Evolutionary conservation across 2,888 invertebrate genomes (phyloP).

Genomic region (Ernsta delagoae): DNA sequence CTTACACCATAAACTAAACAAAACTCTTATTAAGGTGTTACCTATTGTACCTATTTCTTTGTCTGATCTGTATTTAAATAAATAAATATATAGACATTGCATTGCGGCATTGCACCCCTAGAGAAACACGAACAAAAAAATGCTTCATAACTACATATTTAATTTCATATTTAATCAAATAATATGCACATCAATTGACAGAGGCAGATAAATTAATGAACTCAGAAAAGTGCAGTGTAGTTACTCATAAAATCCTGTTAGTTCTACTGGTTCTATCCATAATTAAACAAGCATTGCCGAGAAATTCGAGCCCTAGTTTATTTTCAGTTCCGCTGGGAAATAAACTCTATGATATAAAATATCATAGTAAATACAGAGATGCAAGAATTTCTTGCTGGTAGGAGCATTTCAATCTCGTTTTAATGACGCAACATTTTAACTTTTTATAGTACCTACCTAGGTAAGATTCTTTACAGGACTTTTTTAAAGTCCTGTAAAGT

Average conservation of each 20-base stretch:
- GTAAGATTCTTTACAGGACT: too few species aligned
- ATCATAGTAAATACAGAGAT: slow-evolving; percentile 17
- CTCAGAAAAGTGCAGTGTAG: background rate
- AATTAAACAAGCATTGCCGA: slow-evolving; percentile 19
- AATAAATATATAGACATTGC: too few species aligned
- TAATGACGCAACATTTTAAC: slow-evolving; percentile 19
- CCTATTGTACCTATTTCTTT: too few species aligned
- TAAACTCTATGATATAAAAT: slow-evolving; percentile 17
- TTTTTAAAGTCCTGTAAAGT: too few species aligned
- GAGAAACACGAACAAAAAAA: too few species aligned
- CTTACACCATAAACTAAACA: too few species aligned
- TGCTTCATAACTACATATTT: too few species aligned
- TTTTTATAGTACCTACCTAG: too few species aligned
- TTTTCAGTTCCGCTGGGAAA: slow-evolving; percentile 19
- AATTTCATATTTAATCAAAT: too few species aligned
- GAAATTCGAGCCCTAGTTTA: slow-evolving; percentile 18
- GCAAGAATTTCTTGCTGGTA: slow-evolving; percentile 16
- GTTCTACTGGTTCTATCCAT: slow-evolving; percentile 1
- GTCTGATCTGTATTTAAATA: too few species aligned
- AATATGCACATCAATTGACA: background rate
- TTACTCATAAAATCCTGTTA: slow-evolving; percentile 10
- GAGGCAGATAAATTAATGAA: background rate
- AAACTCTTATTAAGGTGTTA: too few species aligned
- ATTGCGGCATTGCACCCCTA: too few species aligned
- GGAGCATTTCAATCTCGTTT: slow-evolving; percentile 5